Evolutionary conservation across 2,888 invertebrate species (phyloP).

Genomic region (Stenurella melanura): DNA sequence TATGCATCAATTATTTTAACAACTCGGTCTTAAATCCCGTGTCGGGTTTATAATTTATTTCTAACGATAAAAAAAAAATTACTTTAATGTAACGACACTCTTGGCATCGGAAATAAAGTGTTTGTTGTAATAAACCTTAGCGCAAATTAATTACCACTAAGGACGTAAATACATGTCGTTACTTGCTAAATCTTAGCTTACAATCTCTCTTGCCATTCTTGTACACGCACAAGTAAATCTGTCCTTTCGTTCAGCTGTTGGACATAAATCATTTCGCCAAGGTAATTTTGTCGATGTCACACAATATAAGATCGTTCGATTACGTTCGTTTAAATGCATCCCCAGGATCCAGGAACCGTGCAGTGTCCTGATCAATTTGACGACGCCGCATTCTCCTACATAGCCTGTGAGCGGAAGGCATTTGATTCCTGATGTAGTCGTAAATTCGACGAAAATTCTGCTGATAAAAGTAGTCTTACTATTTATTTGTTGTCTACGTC

Average conservation of each 20-base stretch:
- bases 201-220: conserved; percentile 27
- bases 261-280: neutral
- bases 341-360: conserved; percentile 1
- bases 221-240: conserved; percentile 40
- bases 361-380: conserved; percentile 12
- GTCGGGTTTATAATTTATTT: conserved; percentile 17
- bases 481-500: neutral
- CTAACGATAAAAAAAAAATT: conserved; percentile 28
- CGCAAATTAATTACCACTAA: conserved; percentile 47
- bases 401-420: conserved; percentile 1
- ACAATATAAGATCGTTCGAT: conserved; percentile 1
- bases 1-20: conserved; percentile 29
- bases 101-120: conserved; percentile 23
- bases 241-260: conserved; percentile 13
- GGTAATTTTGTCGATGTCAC: neutral
- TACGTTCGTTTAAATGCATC: neutral
- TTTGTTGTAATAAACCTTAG: conserved; percentile 18
- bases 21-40: neutral
- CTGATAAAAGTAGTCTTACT: conserved; percentile 7
- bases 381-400: neutral
- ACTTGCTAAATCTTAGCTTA: conserved; percentile 42
- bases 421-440: neutral
- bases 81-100: neutral
- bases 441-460: conserved; percentile 15
- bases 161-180: conserved; percentile 47